Evolutionary conservation across 2,888 invertebrate species (phyloP).

Genomic region (Megaustenia siamemsis): DNA sequence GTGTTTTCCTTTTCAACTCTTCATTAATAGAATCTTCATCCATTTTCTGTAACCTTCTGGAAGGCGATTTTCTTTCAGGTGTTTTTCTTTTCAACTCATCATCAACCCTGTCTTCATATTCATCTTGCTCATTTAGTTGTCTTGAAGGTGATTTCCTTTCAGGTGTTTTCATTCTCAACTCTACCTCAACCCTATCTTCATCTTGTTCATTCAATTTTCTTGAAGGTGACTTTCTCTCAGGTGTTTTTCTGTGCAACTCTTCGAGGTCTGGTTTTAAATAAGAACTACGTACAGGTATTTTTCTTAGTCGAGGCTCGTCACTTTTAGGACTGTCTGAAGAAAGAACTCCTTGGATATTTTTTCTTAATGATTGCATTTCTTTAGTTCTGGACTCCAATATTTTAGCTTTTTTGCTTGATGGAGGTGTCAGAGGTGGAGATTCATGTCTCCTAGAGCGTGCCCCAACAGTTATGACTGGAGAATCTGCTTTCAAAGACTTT

Average conservation of each 20-base stretch:
- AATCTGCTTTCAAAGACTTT: not conserved
- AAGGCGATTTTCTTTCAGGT: conserved; percentile 22
- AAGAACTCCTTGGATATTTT: not conserved
- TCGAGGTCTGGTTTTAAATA: not conserved
- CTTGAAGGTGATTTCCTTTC: too few species aligned
- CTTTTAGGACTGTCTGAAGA: conserved; percentile 12
- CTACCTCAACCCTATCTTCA: too few species aligned
- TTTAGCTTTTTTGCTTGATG: conserved; percentile 45
- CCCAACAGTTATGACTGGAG: not conserved
- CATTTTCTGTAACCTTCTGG: not conserved
- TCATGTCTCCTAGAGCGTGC: not conserved
- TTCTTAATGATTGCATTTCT: not conserved
- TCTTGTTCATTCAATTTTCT: too few species aligned
- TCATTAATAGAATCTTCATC: not conserved
- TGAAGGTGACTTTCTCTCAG: too few species aligned
- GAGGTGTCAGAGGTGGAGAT: conserved; percentile 48
- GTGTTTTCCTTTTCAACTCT: conserved; percentile 8
- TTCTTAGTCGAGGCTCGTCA: conserved; percentile 22
- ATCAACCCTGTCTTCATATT: too few species aligned
- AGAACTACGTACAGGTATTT: conserved; percentile 28
- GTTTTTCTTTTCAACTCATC: conserved; percentile 17
- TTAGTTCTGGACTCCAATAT: conserved; percentile 20
- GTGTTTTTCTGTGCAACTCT: too few species aligned
- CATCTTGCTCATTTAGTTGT: too few species aligned
- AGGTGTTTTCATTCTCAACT: too few species aligned